A percentile compares a stretch with the other conserved stretches of the same genome.
These are phyloP conservation scores for Entelurus aequoreus DNA, from an alignment of 2,113 vertebrate species.

Conservation along the genomic window DNA sequence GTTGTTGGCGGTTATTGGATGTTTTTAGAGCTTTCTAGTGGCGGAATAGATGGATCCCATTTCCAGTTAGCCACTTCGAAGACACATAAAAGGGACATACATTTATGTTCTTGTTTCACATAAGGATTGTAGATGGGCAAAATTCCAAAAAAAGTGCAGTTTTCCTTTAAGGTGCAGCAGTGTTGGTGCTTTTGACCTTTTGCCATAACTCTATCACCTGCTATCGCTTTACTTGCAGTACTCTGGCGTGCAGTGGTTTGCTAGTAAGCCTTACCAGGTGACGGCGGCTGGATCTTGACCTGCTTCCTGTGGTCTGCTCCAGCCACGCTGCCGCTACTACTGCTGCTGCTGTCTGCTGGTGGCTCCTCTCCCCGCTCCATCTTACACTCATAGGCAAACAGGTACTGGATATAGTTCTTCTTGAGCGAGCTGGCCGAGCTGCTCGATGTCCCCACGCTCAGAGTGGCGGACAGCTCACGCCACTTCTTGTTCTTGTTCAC, in stretches of 20 bases:
- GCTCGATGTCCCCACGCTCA: conserved; percentile 90
- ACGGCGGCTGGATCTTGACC: conserved; percentile 93
- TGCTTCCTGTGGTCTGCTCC: conserved; percentile 85
- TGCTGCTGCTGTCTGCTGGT: conserved; percentile 82
- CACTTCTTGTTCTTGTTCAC: conserved; percentile 99
- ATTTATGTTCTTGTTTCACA: no score
- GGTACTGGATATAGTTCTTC: conserved; percentile 96
- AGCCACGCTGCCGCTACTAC: conserved; percentile 64
- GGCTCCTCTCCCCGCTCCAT: conserved; percentile 92
- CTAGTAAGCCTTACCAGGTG: conserved; percentile 79
- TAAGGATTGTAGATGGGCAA: no score
- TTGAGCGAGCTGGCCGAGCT: conserved; percentile 91
- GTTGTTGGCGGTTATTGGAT: no score
- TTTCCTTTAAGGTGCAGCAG: neutral
- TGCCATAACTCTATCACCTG: conserved; percentile 33
- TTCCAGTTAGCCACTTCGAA: no score
- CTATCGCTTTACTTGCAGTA: conserved; percentile 25
- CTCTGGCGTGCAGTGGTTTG: conserved; percentile 23
- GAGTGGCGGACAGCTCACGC: conserved; percentile 85
- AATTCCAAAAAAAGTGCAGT: no score
- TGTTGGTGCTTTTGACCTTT: neutral
- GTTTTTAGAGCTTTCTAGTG: no score
- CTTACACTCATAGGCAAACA: conserved; percentile 96
- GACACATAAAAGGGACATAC: no score
- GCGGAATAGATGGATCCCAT: no score